phyloP scores from a whole-genome alignment of 2,888 invertebrate genomes.

The Mythimna loreyi region DNA sequence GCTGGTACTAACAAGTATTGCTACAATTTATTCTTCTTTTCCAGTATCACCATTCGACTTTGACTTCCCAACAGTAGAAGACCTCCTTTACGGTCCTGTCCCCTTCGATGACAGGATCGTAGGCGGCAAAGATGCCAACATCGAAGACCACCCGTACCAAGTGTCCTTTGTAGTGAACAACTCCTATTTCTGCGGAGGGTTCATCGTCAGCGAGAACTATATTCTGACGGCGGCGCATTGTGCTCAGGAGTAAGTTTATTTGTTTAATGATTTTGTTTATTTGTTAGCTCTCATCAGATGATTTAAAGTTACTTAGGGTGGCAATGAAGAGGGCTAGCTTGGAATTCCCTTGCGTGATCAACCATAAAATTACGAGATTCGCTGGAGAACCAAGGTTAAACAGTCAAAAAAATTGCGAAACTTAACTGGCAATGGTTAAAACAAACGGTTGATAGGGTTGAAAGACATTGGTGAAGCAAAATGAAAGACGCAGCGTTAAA shows the following conservation, averaged over 20 bases:
- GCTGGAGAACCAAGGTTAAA: no score
- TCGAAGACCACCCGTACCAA: slow-evolving; percentile 84
- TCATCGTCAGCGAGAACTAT: slow-evolving; percentile 83
- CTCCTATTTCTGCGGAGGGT: slow-evolving; percentile 86
- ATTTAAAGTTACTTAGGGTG: no score
- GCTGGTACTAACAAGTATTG: no score
- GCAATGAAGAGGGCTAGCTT: not conserved
- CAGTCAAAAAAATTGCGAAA: no score
- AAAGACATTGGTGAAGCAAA: no score
- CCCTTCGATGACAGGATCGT: slow-evolving; percentile 79
- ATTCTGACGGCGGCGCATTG: slow-evolving; percentile 89
- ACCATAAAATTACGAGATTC: no score
- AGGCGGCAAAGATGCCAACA: slow-evolving; percentile 81
- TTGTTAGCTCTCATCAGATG: not conserved
- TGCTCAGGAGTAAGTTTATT: slow-evolving; percentile 85
- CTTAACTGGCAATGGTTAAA: no score
- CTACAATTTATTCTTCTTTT: not conserved
- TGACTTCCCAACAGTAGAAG: slow-evolving; percentile 60
- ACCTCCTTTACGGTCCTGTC: slow-evolving; percentile 55
- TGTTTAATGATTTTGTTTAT: no score
- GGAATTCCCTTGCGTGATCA: not conserved
- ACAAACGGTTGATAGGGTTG: no score
- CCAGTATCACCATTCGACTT: slow-evolving; percentile 58
- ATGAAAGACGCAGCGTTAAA: no score
- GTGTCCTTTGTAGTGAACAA: slow-evolving; percentile 85